These are phyloP conservation scores for Popillia japonica DNA, from an alignment of 1,140 invertebrate genomes.

Conservation along the genomic window DNA sequence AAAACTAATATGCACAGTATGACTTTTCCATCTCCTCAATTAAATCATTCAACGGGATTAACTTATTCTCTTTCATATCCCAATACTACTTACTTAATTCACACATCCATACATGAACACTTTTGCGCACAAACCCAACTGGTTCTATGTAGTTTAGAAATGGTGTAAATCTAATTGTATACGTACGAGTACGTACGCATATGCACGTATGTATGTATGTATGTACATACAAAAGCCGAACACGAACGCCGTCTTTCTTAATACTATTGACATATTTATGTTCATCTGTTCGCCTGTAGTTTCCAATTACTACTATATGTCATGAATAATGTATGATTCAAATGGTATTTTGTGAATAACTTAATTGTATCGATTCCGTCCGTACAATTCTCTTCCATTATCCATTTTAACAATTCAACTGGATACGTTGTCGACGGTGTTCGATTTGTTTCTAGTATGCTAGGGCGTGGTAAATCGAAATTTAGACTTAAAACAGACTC, in stretches of 20 bases:
- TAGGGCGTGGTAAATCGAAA: neutral
- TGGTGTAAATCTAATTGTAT: neutral
- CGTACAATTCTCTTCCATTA: slow-evolving; percentile 6
- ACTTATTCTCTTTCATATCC: no score
- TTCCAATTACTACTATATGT: neutral
- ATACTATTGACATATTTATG: neutral
- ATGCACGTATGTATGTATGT: neutral
- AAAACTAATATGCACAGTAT: no score
- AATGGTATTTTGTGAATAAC: slow-evolving; percentile 19
- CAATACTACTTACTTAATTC: no score
- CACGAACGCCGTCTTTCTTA: neutral
- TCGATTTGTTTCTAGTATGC: neutral
- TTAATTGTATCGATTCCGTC: slow-evolving; percentile 10
- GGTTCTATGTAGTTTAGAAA: neutral
- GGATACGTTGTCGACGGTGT: neutral
- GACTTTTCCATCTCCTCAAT: no score
- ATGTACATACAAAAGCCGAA: neutral
- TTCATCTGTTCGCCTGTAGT: neutral
- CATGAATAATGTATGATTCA: slow-evolving; percentile 1
- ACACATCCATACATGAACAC: no score
- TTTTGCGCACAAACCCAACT: no score
- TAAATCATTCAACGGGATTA: no score
- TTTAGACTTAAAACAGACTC: neutral
- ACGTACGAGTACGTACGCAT: neutral
- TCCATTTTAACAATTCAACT: slow-evolving; percentile 7